phyloP scores from a whole-genome alignment of 2,888 invertebrate species.

The Chrysotoxum bicinctum region DNA sequence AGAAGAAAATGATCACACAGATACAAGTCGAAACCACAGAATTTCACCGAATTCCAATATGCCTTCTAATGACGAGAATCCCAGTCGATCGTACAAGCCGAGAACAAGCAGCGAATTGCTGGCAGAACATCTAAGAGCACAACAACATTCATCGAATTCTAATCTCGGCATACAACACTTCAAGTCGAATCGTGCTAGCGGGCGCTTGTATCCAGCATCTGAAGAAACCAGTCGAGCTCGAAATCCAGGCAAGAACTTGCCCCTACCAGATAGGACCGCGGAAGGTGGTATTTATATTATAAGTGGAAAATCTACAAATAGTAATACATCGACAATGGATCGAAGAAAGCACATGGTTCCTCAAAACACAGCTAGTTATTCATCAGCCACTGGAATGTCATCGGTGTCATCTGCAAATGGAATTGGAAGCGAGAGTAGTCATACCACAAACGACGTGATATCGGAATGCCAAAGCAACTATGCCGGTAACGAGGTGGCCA shows the following conservation, averaged over 20 bases:
- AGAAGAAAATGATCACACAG: slow-evolving; percentile 47
- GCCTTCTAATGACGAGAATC: slow-evolving; percentile 39
- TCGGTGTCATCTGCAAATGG: slow-evolving; percentile 65
- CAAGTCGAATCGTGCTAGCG: slow-evolving; percentile 70
- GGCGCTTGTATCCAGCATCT: slow-evolving; percentile 27
- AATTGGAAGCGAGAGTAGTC: slow-evolving; percentile 78
- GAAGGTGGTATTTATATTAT: slow-evolving; percentile 68
- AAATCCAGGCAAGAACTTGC: slow-evolving; percentile 22
- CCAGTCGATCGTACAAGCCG: slow-evolving; percentile 73
- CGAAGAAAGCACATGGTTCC: slow-evolving; percentile 73
- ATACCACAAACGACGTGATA: slow-evolving; percentile 79
- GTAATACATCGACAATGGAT: slow-evolving; percentile 77
- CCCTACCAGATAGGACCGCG: neutral
- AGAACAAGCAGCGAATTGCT: slow-evolving; percentile 77
- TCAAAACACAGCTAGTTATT: slow-evolving; percentile 67
- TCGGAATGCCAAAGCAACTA: slow-evolving; percentile 77
- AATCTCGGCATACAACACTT: slow-evolving; percentile 41
- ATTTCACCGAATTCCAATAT: slow-evolving; percentile 56
- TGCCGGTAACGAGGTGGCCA: slow-evolving; percentile 74
- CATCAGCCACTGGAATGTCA: slow-evolving; percentile 64
- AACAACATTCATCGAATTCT: slow-evolving; percentile 73
- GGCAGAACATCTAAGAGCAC: slow-evolving; percentile 77
- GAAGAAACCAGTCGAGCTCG: slow-evolving; percentile 41
- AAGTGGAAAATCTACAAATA: slow-evolving; percentile 61
- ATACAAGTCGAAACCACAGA: slow-evolving; percentile 44